phyloP scores from a whole-genome alignment of 2,113 vertebrate genomes.

The Ifrita kowaldi region DNA sequence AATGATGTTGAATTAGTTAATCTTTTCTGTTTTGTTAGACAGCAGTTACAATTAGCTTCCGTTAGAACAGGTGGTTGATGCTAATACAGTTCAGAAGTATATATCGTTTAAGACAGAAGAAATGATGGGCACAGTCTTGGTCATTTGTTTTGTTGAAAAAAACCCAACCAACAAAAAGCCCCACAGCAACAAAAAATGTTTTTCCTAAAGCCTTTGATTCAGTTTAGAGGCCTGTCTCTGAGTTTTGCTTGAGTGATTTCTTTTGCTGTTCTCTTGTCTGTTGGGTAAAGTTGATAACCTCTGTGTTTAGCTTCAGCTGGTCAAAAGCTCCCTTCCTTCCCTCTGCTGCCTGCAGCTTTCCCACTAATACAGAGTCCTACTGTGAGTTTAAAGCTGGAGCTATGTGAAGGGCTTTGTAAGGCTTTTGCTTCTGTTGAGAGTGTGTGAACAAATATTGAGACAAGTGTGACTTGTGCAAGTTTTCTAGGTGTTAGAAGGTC shows the following conservation, averaged over 20 bases:
- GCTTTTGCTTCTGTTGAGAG: background rate
- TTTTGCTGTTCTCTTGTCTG: background rate
- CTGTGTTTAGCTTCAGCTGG: background rate
- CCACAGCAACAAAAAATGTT: fast-evolving
- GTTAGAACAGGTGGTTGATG: background rate
- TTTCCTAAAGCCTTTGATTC: background rate
- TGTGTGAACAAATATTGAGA: background rate
- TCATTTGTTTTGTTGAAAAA: background rate
- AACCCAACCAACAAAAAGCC: background rate
- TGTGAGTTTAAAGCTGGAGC: background rate
- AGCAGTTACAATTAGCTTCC: background rate
- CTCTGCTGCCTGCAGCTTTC: background rate
- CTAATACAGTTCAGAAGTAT: background rate
- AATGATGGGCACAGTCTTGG: background rate
- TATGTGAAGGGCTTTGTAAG: background rate
- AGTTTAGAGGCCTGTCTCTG: background rate
- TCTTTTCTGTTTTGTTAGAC: background rate
- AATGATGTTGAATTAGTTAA: background rate
- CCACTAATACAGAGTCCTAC: background rate
- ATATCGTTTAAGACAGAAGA: background rate
- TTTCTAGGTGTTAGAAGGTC: background rate
- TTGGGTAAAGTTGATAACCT: background rate
- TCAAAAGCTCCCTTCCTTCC: background rate
- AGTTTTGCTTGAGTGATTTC: background rate
- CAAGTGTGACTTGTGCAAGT: background rate